Base-by-base conservation (phyloP, 2,888 invertebrate genomes). In the Branchipolynoe longqiensis region DNA sequence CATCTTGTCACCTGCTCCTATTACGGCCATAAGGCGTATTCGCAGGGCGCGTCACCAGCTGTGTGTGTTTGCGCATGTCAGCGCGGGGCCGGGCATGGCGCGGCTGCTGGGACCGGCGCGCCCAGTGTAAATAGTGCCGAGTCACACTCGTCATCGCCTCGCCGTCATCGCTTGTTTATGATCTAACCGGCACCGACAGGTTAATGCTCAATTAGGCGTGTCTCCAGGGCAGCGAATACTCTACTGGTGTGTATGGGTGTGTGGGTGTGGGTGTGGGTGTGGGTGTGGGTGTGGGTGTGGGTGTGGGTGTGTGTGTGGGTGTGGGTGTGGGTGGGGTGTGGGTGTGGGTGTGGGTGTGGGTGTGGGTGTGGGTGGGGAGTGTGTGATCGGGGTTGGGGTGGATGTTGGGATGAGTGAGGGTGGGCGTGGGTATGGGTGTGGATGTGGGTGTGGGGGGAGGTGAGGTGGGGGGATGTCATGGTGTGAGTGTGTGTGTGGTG, bases 21-120 rank as follows among this genome's bases (percentile, higher is more conserved):
- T n/a, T n/a, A n/a, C n/a, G n/a, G n/a, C n/a, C 48, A 48, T 48
- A 48, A 18, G 48, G 48, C 8, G 8, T 8, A 18, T 48, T 48
- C 48, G 18, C 48, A 48, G 8, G 8, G 48, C 8, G 48, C 48
- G 48, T 8, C 48, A 12, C 8, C 48, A 48, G 36, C 18, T 25
- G 36, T 69, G 69, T 69, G 38, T 69, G 69, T 69, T 69, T 69
- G 38, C 25, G 36, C 69, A 38, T 69, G 69, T 69, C 69, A 69
- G 12, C 33, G 36, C 3, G 22, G 0, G 36, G 69, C 62, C 62
- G n/a, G 62, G 62, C 62, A 62, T 25, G 28, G 62, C 18, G 62
- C 36, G 22, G 69, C 69, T 69, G 69, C 69, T 58, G 4, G n/a
- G n/a, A n/a, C n/a, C 12, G n/a, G 4, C 58, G 14, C 12, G 4